phyloP scores from a whole-genome alignment of 2,797 vertebrate genomes.

The Microctenopoma steveboyesi region DNA sequence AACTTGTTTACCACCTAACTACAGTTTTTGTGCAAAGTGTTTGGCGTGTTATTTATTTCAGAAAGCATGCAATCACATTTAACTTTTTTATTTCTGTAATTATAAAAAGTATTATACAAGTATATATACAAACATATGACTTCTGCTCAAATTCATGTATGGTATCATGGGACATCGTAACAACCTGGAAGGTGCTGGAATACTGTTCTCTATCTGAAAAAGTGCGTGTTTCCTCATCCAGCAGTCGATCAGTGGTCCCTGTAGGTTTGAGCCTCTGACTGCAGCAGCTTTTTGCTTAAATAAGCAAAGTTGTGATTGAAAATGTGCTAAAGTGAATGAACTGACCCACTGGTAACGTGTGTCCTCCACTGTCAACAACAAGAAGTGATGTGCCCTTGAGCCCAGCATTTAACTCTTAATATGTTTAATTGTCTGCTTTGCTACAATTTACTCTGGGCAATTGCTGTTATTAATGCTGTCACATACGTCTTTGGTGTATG shows the following conservation, averaged over 20 bases:
- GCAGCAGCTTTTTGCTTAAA: constrained; percentile 7
- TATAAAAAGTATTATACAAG: too few relatives aligned
- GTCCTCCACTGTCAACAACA: neutral
- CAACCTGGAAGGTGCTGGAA: neutral
- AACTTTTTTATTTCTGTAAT: too few relatives aligned
- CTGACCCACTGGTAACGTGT: neutral
- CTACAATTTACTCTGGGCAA: neutral
- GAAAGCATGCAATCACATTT: too few relatives aligned
- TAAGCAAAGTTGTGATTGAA: constrained; percentile 3
- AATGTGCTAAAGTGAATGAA: constrained; percentile 2
- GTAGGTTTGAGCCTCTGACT: constrained; percentile 13
- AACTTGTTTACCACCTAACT: too few relatives aligned
- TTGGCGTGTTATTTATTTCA: too few relatives aligned
- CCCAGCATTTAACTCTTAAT: too few relatives aligned
- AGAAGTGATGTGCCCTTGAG: constrained; percentile 3
- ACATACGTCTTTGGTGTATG: neutral
- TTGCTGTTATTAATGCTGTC: neutral
- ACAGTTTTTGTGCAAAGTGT: too few relatives aligned
- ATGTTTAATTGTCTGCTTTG: neutral
- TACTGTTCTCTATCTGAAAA: neutral
- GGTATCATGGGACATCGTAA: constrained; percentile 1
- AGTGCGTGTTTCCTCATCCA: neutral
- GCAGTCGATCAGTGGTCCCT: constrained; percentile 20
- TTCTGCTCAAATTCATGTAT: neutral
- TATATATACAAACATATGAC: neutral